phyloP scores from a whole-genome alignment of 2,888 invertebrate species.

The Calameuta idolon region DNA sequence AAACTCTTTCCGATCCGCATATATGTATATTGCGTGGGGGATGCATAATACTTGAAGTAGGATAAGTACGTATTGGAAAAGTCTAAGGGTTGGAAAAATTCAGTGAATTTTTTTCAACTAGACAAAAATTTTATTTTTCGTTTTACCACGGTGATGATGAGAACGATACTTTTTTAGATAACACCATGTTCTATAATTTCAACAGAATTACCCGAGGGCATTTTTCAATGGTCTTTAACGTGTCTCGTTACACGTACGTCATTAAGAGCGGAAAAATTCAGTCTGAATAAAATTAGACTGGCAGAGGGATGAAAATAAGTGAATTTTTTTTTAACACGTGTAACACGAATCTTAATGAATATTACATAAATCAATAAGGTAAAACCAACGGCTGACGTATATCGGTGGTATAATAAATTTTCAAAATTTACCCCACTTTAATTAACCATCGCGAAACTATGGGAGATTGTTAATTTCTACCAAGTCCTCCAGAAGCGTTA shows the following conservation, averaged over 20 bases:
- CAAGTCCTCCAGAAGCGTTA: not conserved
- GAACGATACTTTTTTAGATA: not conserved
- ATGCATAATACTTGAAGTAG: not conserved
- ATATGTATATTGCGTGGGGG: not conserved
- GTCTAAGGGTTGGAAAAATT: not conserved
- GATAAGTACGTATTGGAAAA: not conserved
- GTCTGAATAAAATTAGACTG: not conserved
- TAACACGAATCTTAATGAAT: not conserved
- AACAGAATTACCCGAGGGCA: not conserved
- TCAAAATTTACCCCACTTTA: not conserved
- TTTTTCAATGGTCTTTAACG: not conserved
- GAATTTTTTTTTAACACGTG: not conserved
- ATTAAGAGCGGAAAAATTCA: not conserved
- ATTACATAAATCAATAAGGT: not conserved
- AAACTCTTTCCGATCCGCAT: slow-evolving; percentile 32
- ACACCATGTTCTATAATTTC: not conserved
- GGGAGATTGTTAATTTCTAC: not conserved
- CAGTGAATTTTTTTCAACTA: not conserved
- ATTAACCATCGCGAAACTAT: not conserved
- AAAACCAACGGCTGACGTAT: not conserved
- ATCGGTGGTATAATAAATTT: not conserved
- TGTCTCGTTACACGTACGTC: not conserved
- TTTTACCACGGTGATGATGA: not conserved
- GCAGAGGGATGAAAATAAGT: too few species aligned
- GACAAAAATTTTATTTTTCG: not conserved